Evolutionary conservation across 2,797 vertebrate species (phyloP).

Genomic region (Numenius phaeopus): DNA sequence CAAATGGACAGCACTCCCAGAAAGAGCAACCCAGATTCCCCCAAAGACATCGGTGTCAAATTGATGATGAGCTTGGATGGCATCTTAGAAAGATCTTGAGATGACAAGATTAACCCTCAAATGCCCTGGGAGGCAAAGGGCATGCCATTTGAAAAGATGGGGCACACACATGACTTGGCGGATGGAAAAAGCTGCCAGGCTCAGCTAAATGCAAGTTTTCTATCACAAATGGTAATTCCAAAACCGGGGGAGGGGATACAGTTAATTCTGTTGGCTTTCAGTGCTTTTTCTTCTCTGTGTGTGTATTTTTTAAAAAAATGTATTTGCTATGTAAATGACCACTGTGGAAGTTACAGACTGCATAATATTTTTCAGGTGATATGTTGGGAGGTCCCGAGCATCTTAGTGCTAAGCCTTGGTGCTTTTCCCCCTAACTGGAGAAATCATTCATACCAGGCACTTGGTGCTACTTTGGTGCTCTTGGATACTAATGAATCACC

Average conservation of each 20-base stretch:
- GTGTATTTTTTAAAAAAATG: neutral
- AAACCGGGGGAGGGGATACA: neutral
- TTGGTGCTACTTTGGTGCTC: neutral
- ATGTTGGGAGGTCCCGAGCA: neutral
- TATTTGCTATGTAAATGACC: neutral
- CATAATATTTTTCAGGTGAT: fast-evolving
- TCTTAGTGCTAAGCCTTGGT: neutral
- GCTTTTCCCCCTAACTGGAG: neutral
- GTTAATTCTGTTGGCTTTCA: neutral
- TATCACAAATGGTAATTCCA: neutral
- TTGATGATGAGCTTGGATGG: slow-evolving; percentile 79
- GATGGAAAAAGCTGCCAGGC: neutral
- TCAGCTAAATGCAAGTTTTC: neutral
- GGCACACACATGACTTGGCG: neutral
- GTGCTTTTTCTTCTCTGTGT: neutral
- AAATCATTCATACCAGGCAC: neutral
- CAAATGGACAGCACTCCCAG: slow-evolving; percentile 72
- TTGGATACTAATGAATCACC: neutral
- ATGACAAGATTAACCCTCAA: slow-evolving; percentile 75
- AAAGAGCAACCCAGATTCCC: slow-evolving; percentile 77
- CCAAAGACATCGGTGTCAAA: slow-evolving; percentile 77
- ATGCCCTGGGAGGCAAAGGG: slow-evolving; percentile 49
- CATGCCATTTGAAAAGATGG: slow-evolving; percentile 39
- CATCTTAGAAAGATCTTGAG: slow-evolving; percentile 69
- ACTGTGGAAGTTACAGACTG: fast-evolving